Conservation (phyloP, 2,797 vertebrate species). For the Halcyon badia region DNA sequence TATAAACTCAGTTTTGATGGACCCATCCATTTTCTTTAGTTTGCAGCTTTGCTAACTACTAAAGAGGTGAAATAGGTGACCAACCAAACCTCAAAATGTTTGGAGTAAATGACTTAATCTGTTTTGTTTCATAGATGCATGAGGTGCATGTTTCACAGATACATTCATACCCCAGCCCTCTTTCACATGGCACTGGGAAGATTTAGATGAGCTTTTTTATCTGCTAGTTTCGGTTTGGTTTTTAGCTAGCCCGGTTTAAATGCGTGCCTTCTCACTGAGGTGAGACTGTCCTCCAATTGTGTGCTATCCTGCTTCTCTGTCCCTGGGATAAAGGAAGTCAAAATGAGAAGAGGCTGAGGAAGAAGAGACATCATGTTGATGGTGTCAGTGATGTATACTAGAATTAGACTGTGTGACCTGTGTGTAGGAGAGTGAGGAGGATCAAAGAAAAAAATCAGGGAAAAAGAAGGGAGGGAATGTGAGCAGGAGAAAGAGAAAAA, state of each 20-base stretch:
- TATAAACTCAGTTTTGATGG: neutral
- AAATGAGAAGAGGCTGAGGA: neutral
- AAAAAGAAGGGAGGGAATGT: neutral
- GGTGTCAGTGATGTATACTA: neutral
- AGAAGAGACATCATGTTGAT: neutral
- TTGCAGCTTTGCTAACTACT: neutral
- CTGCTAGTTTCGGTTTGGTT: neutral
- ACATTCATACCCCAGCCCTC: neutral
- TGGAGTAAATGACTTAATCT: neutral
- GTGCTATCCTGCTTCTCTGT: neutral
- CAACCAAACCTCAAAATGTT: neutral
- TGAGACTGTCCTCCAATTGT: fast-evolving
- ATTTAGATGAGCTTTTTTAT: fast-evolving
- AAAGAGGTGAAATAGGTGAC: neutral
- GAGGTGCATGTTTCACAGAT: neutral
- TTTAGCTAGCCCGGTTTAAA: neutral
- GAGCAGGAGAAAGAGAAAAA: neutral
- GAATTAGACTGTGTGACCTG: neutral
- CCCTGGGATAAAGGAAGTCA: neutral
- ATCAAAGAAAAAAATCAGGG: neutral
- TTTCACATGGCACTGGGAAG: neutral
- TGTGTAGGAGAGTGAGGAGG: neutral
- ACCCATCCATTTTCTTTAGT: neutral
- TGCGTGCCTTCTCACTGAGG: neutral
- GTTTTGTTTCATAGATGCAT: neutral